phyloP scores from a whole-genome alignment of 2,888 invertebrate species.

The Drosophila macrospina region DNA sequence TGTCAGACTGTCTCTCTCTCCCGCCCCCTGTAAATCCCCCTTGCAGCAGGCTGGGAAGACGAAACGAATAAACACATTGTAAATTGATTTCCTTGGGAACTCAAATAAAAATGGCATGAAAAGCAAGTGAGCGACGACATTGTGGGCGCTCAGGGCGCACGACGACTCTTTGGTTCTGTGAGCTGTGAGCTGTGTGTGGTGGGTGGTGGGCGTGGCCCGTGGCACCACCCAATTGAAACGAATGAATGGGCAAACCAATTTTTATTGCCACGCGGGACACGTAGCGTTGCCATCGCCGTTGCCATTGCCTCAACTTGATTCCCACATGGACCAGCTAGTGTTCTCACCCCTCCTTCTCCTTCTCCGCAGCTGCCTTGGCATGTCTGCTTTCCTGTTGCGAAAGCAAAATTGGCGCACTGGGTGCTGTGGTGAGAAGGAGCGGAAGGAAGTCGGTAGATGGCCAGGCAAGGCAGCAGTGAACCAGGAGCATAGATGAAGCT shows the following conservation, averaged over 20 bases:
- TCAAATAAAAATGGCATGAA: slow-evolving; percentile 82
- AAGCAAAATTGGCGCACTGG: slow-evolving; percentile 73
- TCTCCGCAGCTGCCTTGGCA: neutral
- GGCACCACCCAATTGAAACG: slow-evolving; percentile 69
- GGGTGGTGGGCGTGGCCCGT: slow-evolving; percentile 19
- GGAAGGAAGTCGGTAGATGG: slow-evolving; percentile 69
- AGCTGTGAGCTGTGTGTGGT: slow-evolving; percentile 17
- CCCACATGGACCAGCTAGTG: slow-evolving; percentile 58
- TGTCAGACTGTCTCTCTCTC: neutral
- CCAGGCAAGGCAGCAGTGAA: neutral
- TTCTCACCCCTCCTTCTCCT: slow-evolving; percentile 3
- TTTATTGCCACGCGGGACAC: slow-evolving; percentile 82
- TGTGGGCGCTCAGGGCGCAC: slow-evolving; percentile 34
- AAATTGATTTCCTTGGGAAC: slow-evolving; percentile 82
- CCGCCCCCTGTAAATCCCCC: neutral
- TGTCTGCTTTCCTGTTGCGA: slow-evolving; percentile 61
- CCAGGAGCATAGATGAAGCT: neutral
- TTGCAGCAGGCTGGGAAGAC: slow-evolving; percentile 54
- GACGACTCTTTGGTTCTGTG: slow-evolving; percentile 4
- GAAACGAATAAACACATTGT: slow-evolving; percentile 82
- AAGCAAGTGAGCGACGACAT: slow-evolving; percentile 74
- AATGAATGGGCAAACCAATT: slow-evolving; percentile 81
- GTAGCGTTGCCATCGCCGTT: slow-evolving; percentile 66
- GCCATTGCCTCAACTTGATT: slow-evolving; percentile 77
- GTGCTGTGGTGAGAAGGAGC: slow-evolving; percentile 65